phyloP scores from a whole-genome alignment of 1,140 invertebrate genomes.

The Medauroidea extradentata region DNA sequence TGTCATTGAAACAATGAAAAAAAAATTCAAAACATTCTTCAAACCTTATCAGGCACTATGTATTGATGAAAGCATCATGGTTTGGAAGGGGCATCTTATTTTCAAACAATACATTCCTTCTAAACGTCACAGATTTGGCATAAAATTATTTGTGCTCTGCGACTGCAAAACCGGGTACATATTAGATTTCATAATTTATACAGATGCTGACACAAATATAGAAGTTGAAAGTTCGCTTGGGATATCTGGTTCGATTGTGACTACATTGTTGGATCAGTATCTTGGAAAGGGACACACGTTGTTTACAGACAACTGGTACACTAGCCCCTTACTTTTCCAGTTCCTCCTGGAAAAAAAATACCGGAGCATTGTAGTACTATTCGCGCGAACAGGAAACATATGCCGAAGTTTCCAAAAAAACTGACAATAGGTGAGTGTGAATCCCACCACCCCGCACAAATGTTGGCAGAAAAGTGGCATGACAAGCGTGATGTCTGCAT shows the following conservation, averaged over 20 bases:
- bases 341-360: background rate
- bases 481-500: slow-evolving; percentile 22
- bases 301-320: background rate
- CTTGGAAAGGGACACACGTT: background rate
- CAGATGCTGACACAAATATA: background rate
- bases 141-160: slow-evolving; percentile 17
- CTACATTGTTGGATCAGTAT: background rate
- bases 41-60: slow-evolving; percentile 8
- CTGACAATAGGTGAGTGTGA: slow-evolving; percentile 8
- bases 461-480: slow-evolving; percentile 19
- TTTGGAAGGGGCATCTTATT: slow-evolving; percentile 11
- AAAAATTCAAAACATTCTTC: slow-evolving; percentile 6
- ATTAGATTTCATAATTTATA: slow-evolving; percentile 12
- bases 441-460: slow-evolving; percentile 5
- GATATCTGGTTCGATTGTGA: background rate
- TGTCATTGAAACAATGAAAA: too few relatives aligned
- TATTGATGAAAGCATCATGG: slow-evolving; percentile 13
- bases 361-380: slow-evolving; percentile 25
- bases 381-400: slow-evolving; percentile 21
- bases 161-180: slow-evolving; percentile 11
- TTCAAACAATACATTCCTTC: slow-evolving; percentile 11
- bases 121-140: slow-evolving; percentile 11
- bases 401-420: slow-evolving; percentile 21
- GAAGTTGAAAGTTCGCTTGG: background rate
- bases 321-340: background rate